A percentile compares a stretch with the other conserved stretches of the same genome.
These are phyloP conservation scores for Plemyria rubiginata DNA, from an alignment of 2,888 invertebrate genomes.

Conservation along the genomic window DNA sequence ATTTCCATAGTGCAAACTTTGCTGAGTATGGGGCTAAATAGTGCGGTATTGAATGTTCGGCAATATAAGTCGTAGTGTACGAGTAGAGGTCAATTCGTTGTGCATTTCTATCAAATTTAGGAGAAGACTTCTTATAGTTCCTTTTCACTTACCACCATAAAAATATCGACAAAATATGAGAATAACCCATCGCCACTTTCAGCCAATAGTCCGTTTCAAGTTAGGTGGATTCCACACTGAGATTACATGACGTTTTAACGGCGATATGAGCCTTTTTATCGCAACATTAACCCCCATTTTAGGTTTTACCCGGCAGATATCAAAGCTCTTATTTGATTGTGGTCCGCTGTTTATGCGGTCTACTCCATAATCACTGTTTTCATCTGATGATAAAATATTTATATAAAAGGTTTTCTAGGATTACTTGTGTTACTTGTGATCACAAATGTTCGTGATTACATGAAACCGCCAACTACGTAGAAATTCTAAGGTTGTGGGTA, in stretches of 20 bases:
- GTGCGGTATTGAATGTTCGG: no score
- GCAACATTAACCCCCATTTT: conserved; percentile 58
- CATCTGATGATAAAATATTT: conserved; percentile 5
- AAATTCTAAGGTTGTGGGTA: neutral
- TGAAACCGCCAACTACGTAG: neutral
- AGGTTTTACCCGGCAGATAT: conserved; percentile 52
- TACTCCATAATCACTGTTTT: conserved; percentile 28
- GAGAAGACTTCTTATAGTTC: conserved; percentile 10
- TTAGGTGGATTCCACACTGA: conserved; percentile 43
- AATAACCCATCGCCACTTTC: conserved; percentile 21
- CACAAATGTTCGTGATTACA: neutral
- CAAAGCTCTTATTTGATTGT: conserved; percentile 56
- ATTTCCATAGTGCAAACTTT: no score
- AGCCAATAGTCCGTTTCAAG: conserved; percentile 38
- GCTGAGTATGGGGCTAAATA: no score
- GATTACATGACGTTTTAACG: conserved; percentile 64
- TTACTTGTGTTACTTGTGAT: neutral
- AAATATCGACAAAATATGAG: conserved; percentile 23
- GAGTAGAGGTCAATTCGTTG: no score
- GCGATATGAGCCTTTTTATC: conserved; percentile 63
- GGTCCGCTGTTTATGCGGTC: conserved; percentile 40
- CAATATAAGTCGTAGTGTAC: no score
- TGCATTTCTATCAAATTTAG: no score
- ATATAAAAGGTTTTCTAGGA: neutral
- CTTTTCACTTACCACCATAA: conserved; percentile 14